Conservation (phyloP, 92 coral and sea anemone genomes). For the Phenganax marumi region DNA sequence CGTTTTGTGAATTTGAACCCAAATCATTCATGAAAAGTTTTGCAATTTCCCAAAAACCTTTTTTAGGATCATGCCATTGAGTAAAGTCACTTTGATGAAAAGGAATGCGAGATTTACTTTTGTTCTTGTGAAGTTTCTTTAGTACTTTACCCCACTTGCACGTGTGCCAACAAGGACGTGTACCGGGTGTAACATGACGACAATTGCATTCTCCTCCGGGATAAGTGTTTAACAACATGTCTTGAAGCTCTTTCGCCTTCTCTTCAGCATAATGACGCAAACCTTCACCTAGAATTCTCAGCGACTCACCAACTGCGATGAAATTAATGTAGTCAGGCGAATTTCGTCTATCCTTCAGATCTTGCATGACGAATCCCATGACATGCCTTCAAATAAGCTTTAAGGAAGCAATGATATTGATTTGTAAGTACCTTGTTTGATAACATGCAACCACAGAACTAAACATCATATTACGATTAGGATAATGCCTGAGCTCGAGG, state of each 20-base stretch:
- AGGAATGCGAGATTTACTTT: conserved; percentile 44
- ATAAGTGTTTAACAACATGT: not conserved
- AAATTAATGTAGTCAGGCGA: conserved; percentile 13
- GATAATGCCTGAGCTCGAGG: too few relatives aligned
- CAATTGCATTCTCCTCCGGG: conserved; percentile 9
- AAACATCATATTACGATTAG: too few relatives aligned
- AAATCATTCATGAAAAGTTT: conserved; percentile 77
- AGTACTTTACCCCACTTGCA: conserved; percentile 18
- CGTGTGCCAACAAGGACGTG: not conserved
- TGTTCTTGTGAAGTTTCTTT: conserved; percentile 51
- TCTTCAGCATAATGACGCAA: conserved; percentile 11
- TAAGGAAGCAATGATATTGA: too few relatives aligned
- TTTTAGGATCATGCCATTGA: conserved; percentile 64
- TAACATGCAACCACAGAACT: too few relatives aligned
- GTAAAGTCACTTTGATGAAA: conserved; percentile 72
- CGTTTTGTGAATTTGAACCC: conserved; percentile 43
- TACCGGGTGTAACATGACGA: not conserved
- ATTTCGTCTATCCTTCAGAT: not conserved
- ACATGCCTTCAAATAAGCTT: too few relatives aligned
- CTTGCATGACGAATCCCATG: conserved; percentile 1
- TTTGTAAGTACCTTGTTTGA: too few relatives aligned
- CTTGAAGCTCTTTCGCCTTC: conserved; percentile 7
- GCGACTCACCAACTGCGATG: conserved; percentile 24
- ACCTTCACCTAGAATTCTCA: conserved; percentile 11
- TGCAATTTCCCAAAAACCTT: conserved; percentile 85